A percentile compares a stretch with the other conserved stretches of the same genome.
These are phyloP conservation scores for Gymnopithys bicolor DNA, from an alignment of 2,797 vertebrate species.

Conservation along the genomic window DNA sequence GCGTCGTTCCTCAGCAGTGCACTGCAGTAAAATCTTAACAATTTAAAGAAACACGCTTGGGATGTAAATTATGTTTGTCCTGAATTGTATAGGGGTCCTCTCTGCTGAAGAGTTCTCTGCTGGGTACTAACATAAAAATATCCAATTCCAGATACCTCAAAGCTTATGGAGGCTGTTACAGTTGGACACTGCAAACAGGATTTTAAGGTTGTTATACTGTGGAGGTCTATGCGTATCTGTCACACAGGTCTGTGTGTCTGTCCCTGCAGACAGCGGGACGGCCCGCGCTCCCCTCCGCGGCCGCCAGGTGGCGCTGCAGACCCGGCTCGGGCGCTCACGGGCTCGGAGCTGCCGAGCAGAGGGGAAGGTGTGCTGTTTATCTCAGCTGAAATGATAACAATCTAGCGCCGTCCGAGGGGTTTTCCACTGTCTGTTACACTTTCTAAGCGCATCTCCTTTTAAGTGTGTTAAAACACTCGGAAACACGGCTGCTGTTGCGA, in stretches of 20 bases:
- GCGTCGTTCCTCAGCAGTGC: background rate
- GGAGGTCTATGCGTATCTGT: too few relatives aligned
- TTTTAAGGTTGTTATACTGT: background rate
- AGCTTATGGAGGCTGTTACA: background rate
- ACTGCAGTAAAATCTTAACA: background rate
- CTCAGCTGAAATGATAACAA: background rate
- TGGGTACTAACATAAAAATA: background rate
- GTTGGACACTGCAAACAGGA: fast-evolving
- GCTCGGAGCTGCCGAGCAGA: fast-evolving
- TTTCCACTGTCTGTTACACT: fast-evolving
- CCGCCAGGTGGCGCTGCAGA: too few relatives aligned
- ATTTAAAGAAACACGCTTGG: fast-evolving
- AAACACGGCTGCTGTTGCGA: fast-evolving
- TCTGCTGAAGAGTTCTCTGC: background rate
- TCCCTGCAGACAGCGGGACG: too few relatives aligned
- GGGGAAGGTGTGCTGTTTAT: too few relatives aligned
- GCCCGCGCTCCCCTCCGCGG: too few relatives aligned
- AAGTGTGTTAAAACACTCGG: background rate
- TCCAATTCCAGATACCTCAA: background rate
- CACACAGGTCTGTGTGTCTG: fast-evolving
- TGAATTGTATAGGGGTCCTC: background rate
- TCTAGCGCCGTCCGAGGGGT: fast-evolving
- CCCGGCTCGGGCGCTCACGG: fast-evolving
- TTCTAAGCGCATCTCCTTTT: fast-evolving
- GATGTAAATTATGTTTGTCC: background rate